These are phyloP conservation scores for Hydrozoanthus tunicans DNA, from an alignment of 64 coral and sea anemone species.

Conservation along the genomic window DNA sequence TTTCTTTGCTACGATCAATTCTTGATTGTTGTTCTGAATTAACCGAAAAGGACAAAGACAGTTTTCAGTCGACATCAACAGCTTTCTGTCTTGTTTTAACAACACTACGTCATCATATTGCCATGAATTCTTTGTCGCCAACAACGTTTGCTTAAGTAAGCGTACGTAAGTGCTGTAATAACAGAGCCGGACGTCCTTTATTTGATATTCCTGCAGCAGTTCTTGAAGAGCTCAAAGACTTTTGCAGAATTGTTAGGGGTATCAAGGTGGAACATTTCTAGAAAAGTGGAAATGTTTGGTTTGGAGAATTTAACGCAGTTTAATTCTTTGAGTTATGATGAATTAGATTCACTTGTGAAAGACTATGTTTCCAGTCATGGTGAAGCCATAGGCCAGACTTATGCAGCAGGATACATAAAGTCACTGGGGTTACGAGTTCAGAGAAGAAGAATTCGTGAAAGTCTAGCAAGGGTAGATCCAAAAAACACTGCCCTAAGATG, in stretches of 20 bases:
- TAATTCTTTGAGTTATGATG: conserved; percentile 12
- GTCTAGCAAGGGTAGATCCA: conserved; percentile 53
- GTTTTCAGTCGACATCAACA: not conserved
- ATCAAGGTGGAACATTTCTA: not conserved
- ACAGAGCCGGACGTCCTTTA: conserved; percentile 1
- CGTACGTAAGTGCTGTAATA: not conserved
- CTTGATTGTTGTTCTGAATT: not conserved
- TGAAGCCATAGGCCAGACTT: conserved; percentile 15
- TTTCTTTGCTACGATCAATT: conserved; percentile 18
- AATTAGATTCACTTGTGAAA: conserved; percentile 12
- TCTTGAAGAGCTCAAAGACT: conserved; percentile 40
- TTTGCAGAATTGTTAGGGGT: conserved; percentile 55
- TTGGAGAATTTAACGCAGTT: not conserved
- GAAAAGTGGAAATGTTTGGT: conserved; percentile 3
- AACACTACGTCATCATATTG: conserved; percentile 4
- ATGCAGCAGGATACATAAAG: conserved; percentile 42
- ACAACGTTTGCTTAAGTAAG: conserved; percentile 12
- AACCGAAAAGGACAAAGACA: conserved; percentile 8
- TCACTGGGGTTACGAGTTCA: conserved; percentile 58
- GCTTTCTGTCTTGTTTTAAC: conserved; percentile 4
- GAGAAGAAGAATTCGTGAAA: conserved; percentile 60
- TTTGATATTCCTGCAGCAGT: conserved; percentile 60
- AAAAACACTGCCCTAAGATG: conserved; percentile 57
- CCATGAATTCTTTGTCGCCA: conserved; percentile 16
- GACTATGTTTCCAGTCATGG: conserved; percentile 28